These are phyloP conservation scores for Drosophila yooni DNA, from an alignment of 2,888 invertebrate species.

Conservation along the genomic window DNA sequence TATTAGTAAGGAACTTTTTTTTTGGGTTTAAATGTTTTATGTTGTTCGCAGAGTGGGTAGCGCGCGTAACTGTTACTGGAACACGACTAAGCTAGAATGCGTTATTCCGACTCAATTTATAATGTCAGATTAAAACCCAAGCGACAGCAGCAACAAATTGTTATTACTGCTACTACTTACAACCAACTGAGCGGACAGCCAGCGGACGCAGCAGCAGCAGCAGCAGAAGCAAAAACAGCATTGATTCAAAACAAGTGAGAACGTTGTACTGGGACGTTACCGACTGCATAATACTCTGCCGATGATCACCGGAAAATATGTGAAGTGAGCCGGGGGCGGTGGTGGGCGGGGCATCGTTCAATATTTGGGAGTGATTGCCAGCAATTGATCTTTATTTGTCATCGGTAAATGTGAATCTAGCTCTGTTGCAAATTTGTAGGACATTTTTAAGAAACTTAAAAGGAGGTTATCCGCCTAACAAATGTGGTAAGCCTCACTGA, in stretches of 20 bases:
- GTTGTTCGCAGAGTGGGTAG: slow-evolving; percentile 44
- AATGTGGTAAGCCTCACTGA: not conserved
- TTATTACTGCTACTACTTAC: slow-evolving; percentile 65
- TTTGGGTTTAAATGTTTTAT: not conserved
- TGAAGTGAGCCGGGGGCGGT: not conserved
- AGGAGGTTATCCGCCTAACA: not conserved
- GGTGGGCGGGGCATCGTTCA: not conserved
- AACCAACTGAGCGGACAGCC: slow-evolving; percentile 49
- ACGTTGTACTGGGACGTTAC: not conserved
- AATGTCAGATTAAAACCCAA: slow-evolving; percentile 77
- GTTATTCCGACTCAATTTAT: slow-evolving; percentile 83
- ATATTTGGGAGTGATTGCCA: not conserved
- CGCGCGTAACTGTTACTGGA: slow-evolving; percentile 83
- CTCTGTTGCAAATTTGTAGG: not conserved
- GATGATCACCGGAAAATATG: not conserved
- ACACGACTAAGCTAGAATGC: slow-evolving; percentile 83
- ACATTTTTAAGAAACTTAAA: not conserved
- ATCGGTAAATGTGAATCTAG: not conserved
- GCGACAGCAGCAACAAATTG: slow-evolving; percentile 36
- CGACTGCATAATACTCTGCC: slow-evolving; percentile 1
- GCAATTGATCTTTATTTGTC: not conserved
- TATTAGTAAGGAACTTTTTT: slow-evolving; percentile 1
- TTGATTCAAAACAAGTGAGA: slow-evolving; percentile 22
- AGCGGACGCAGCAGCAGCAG: slow-evolving; percentile 21
- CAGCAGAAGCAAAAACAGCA: slow-evolving; percentile 27